These are phyloP conservation scores for Pterobdella sp. DNA, from an alignment of 2,888 invertebrate genomes.

Conservation along the genomic window DNA sequence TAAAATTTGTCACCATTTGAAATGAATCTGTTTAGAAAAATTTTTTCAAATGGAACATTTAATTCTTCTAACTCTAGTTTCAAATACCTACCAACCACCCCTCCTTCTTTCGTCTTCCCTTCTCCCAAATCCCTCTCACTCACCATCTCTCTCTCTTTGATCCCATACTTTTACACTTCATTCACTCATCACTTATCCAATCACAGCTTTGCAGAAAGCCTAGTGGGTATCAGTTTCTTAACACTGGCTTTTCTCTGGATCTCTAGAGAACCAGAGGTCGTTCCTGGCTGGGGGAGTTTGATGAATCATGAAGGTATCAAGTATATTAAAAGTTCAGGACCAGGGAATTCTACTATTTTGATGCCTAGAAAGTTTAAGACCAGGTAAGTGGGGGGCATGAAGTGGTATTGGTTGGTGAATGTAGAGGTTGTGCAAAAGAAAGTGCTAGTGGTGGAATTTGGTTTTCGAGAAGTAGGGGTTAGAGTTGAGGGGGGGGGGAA, in stretches of 20 bases:
- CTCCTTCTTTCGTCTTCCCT: background rate
- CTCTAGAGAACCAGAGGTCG: slow-evolving; percentile 40
- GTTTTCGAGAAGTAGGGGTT: too few relatives aligned
- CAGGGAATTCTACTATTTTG: too few relatives aligned
- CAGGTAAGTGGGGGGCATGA: too few relatives aligned
- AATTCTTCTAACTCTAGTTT: too few relatives aligned
- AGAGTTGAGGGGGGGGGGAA: too few relatives aligned
- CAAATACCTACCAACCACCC: background rate
- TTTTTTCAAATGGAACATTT: too few relatives aligned
- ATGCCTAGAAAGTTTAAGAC: too few relatives aligned
- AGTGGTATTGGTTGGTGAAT: too few relatives aligned
- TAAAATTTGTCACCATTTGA: too few relatives aligned
- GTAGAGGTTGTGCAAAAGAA: too few relatives aligned
- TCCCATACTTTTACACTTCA: background rate
- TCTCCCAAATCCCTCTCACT: background rate
- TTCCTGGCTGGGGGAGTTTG: slow-evolving; percentile 36
- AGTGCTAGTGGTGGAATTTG: too few relatives aligned
- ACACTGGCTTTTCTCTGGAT: slow-evolving; percentile 43
- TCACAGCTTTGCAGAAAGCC: slow-evolving; percentile 35
- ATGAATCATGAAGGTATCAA: slow-evolving; percentile 4
- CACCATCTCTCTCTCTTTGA: background rate
- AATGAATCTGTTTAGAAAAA: too few relatives aligned
- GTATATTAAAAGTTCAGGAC: background rate
- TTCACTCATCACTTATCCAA: background rate
- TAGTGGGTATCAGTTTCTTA: slow-evolving; percentile 40